Evolutionary conservation across 2,888 invertebrate genomes (phyloP).

Genomic region (Eupsilia transversa): DNA sequence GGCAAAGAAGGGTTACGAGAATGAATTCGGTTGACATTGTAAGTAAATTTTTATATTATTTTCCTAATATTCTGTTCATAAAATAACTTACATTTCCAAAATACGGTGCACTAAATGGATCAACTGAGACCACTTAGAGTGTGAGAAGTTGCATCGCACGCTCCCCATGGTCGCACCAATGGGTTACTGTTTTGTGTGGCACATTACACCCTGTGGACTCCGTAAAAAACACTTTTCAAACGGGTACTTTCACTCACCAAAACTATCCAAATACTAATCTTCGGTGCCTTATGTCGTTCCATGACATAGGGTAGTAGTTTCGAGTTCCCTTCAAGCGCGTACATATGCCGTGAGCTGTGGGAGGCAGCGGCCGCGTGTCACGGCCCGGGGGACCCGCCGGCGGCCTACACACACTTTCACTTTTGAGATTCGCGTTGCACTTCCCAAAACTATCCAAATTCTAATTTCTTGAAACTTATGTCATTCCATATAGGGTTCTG

Average conservation of each 20-base stretch:
- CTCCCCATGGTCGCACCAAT: background rate
- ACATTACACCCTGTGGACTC: background rate
- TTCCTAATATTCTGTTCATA: background rate
- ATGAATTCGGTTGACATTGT: constrained; percentile 85
- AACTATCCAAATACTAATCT: background rate
- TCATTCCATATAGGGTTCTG: constrained; percentile 37
- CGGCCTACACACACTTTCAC: constrained; percentile 76
- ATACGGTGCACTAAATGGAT: background rate
- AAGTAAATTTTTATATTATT: constrained; percentile 60
- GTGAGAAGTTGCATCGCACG: background rate
- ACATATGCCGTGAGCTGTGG: constrained; percentile 89
- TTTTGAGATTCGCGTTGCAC: background rate
- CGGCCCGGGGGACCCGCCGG: constrained; percentile 93
- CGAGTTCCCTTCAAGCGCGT: constrained; percentile 85
- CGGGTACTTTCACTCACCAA: background rate
- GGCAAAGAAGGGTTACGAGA: constrained; percentile 81
- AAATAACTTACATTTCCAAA: background rate
- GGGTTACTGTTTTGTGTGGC: background rate
- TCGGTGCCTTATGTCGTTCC: too few relatives aligned
- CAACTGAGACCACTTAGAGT: background rate
- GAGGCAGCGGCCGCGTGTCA: constrained; percentile 92
- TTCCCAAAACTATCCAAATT: background rate
- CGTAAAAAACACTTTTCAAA: background rate
- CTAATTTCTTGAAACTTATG: constrained; percentile 12
- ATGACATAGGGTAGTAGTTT: constrained; percentile 77